Conservation (phyloP, 2,113 vertebrate genomes). For the Anser brachyrhynchus region DNA sequence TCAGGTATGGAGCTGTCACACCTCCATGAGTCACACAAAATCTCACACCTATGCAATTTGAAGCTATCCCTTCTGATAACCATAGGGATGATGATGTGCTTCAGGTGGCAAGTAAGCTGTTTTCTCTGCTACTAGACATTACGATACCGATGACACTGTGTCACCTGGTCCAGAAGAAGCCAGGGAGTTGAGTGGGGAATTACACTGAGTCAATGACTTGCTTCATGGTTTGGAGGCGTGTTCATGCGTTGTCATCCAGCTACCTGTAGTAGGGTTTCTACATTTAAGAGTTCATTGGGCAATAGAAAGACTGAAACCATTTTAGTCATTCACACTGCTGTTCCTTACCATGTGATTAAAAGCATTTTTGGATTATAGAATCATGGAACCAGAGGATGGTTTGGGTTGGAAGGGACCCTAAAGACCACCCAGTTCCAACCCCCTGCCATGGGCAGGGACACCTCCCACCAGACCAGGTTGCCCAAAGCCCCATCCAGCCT, state of each 20-base stretch:
- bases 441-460: too few relatives aligned
- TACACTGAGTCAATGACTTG: neutral
- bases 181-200: fast-evolving
- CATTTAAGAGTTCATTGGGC: neutral
- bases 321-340: neutral
- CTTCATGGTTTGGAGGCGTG: fast-evolving
- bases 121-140: neutral
- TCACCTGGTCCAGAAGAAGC: neutral
- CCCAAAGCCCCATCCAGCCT: too few relatives aligned
- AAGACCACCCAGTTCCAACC: too few relatives aligned
- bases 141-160: fast-evolving
- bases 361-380: neutral
- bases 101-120: neutral
- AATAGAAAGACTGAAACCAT: neutral
- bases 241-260: neutral
- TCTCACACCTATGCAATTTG: neutral
- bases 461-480: too few relatives aligned
- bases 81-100: neutral
- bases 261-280: neutral
- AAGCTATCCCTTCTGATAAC: neutral
- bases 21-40: neutral
- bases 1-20: neutral
- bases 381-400: too few relatives aligned
- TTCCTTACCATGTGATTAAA: neutral
- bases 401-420: too few relatives aligned